A percentile compares a stretch with the other conserved stretches of the same genome.
Conservation (phyloP, 2,888 invertebrate species). For the Busseola fusca region DNA sequence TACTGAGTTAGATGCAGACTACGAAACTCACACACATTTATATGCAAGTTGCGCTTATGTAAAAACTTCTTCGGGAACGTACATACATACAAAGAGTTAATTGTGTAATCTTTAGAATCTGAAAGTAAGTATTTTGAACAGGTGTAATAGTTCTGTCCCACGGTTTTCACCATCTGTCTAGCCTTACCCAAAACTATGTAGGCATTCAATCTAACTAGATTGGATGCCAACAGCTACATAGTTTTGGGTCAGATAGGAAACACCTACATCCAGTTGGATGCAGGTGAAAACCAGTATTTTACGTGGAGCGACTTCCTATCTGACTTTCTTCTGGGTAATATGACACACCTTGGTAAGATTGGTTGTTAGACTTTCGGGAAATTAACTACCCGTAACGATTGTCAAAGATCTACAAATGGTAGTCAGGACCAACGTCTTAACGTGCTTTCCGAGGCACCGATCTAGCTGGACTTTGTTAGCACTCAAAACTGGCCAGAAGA, state of each 20-base stretch:
- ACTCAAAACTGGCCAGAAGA: neutral
- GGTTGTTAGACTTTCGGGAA: neutral
- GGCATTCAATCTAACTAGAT: too few species aligned
- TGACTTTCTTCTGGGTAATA: neutral
- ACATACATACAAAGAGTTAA: neutral
- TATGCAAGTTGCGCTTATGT: neutral
- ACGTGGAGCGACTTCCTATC: neutral
- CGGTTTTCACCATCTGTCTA: neutral
- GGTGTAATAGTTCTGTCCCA: neutral
- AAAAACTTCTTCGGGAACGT: neutral
- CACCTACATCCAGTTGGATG: too few species aligned
- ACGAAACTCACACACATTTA: constrained; percentile 10
- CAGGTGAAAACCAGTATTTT: neutral
- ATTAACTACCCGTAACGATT: neutral
- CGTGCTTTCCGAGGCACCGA: neutral
- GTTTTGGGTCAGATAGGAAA: too few species aligned
- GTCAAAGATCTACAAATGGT: neutral
- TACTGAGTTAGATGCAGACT: constrained; percentile 25
- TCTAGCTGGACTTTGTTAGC: neutral
- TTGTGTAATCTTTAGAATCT: constrained; percentile 12
- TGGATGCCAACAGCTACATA: too few species aligned
- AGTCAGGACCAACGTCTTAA: neutral
- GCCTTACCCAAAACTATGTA: neutral
- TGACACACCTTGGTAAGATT: neutral
- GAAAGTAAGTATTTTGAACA: constrained; percentile 7